Evolutionary conservation across 2,888 invertebrate genomes (phyloP).

Genomic region (Oligia fasciuncula): DNA sequence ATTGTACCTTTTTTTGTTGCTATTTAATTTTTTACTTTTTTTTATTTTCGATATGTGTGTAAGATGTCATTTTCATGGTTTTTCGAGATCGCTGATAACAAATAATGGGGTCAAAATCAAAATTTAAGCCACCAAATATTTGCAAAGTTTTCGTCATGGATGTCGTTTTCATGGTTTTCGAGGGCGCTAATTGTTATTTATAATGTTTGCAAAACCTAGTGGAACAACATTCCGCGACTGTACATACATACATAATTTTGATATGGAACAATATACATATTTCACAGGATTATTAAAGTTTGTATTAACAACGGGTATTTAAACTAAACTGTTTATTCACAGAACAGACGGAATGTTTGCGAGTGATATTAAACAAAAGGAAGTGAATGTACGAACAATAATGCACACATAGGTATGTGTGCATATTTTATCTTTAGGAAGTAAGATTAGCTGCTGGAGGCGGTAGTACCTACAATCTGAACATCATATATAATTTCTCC

Average conservation of each 20-base stretch:
- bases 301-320: not conserved
- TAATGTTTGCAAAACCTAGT: not conserved
- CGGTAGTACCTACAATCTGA: not conserved
- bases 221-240: not conserved
- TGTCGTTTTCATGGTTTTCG: too few species aligned
- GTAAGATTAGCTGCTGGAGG: not conserved
- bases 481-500: slow-evolving; percentile 7
- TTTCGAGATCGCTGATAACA: not conserved
- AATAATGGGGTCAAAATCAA: not conserved
- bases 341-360: not conserved
- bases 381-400: slow-evolving; percentile 18
- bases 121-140: not conserved
- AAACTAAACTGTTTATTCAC: slow-evolving; percentile 2
- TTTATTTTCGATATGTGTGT: not conserved
- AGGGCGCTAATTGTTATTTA: too few species aligned
- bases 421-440: not conserved
- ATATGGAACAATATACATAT: not conserved
- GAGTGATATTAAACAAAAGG: slow-evolving; percentile 26
- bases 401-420: not conserved
- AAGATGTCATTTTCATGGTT: not conserved
- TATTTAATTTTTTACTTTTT: not conserved
- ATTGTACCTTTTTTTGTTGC: not conserved
- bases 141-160: too few species aligned
- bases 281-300: slow-evolving; percentile 11
- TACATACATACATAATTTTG: not conserved